Conservation (phyloP, 2,113 vertebrate genomes). For the Ceuthmochares aereus region DNA sequence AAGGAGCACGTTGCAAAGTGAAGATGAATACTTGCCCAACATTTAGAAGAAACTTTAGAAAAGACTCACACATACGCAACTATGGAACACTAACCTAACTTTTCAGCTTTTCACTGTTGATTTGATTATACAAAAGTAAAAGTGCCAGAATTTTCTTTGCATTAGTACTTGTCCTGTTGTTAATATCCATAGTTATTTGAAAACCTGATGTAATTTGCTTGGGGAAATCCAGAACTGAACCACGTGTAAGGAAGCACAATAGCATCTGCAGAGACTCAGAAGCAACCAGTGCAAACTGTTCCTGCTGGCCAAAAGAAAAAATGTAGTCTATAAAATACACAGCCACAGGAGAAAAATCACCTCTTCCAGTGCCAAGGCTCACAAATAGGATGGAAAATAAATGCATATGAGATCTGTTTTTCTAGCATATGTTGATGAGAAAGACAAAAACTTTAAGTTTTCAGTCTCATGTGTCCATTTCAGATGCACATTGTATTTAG, state of each 20-base stretch:
- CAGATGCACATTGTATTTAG: not conserved
- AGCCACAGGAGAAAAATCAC: not conserved
- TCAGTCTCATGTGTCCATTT: not conserved
- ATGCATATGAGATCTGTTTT: not conserved
- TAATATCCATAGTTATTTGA: not conserved
- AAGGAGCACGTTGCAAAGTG: not conserved
- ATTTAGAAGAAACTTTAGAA: not conserved
- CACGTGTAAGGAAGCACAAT: not conserved
- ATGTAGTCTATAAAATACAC: not conserved
- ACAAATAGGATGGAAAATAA: not conserved
- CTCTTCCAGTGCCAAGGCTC: not conserved
- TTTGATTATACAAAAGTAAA: not conserved
- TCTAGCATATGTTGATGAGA: not conserved
- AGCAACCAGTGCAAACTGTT: not conserved
- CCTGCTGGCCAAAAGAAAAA: not conserved
- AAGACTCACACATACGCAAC: not conserved
- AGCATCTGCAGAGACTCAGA: not conserved
- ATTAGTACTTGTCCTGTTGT: not conserved
- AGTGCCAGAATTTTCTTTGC: not conserved
- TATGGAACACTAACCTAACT: not conserved
- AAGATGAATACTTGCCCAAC: not conserved
- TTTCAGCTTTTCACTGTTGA: not conserved
- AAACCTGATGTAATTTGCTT: not conserved
- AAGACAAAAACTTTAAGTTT: not conserved
- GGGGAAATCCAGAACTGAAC: not conserved